A percentile compares a stretch with the other conserved stretches of the same genome.
Evolutionary conservation across 2,113 vertebrate genomes (phyloP).

Genomic region (Etia nguti): DNA sequence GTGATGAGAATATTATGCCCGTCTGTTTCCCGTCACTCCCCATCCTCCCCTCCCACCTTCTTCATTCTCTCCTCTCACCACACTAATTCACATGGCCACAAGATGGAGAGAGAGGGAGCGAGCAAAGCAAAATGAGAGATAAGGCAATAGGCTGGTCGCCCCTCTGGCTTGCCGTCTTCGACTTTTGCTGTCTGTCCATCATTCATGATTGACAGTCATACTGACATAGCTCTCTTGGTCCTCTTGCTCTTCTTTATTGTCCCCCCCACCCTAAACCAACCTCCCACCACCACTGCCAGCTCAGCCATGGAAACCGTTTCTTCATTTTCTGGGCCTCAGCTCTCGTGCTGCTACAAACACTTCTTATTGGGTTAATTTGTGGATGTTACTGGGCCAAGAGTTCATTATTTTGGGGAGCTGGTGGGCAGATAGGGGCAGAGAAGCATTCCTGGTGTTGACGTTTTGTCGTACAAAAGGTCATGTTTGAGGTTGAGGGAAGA

Average conservation of each 20-base stretch:
- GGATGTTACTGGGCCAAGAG: slow-evolving; percentile 74
- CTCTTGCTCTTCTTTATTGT: slow-evolving; percentile 82
- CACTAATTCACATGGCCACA: slow-evolving; percentile 90
- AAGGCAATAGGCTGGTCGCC: not conserved
- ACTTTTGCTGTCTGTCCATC: slow-evolving; percentile 45
- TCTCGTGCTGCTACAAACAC: slow-evolving; percentile 67
- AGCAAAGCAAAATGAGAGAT: slow-evolving; percentile 21
- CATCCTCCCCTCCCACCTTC: slow-evolving; percentile 67
- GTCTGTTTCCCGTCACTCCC: slow-evolving; percentile 82
- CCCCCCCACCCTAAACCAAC: slow-evolving; percentile 51
- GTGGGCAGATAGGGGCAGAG: slow-evolving; percentile 71
- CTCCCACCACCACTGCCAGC: not conserved
- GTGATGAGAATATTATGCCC: slow-evolving; percentile 99
- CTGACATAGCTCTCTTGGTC: slow-evolving; percentile 87
- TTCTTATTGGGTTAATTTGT: slow-evolving; percentile 81
- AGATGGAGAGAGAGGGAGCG: slow-evolving; percentile 66
- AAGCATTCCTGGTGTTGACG: slow-evolving; percentile 70
- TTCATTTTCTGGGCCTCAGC: slow-evolving; percentile 3
- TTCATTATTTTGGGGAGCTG: slow-evolving; percentile 75
- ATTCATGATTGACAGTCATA: slow-evolving; percentile 90
- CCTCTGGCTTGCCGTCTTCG: slow-evolving; percentile 76
- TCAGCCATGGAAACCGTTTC: not conserved
- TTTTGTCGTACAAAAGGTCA: not conserved
- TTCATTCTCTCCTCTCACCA: slow-evolving; percentile 62
- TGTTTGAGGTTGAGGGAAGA: not conserved